Evolutionary conservation across 2,888 invertebrate species (phyloP).

Genomic region (Pecten maximus): DNA sequence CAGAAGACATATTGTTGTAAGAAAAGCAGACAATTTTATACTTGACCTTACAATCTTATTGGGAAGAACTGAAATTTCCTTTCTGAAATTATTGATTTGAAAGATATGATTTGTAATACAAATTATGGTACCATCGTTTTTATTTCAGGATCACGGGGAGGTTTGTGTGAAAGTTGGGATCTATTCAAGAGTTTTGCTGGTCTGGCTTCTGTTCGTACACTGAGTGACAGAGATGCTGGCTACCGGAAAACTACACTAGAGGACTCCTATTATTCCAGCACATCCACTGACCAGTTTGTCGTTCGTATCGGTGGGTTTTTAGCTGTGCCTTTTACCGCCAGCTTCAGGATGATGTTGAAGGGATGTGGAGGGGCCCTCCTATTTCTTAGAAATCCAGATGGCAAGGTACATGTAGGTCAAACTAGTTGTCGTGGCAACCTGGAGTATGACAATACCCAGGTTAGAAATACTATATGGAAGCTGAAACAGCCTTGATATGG

Average conservation of each 20-base stretch:
- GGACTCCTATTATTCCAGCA: not conserved
- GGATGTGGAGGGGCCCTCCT: not conserved
- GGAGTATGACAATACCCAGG: too few species aligned
- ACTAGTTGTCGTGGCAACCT: not conserved
- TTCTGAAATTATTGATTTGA: too few species aligned
- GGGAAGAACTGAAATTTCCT: too few species aligned
- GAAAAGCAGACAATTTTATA: too few species aligned
- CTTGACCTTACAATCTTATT: too few species aligned
- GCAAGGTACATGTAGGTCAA: not conserved
- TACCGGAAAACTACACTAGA: not conserved
- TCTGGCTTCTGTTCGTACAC: not conserved
- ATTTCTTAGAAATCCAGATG: not conserved
- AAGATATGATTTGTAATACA: too few species aligned
- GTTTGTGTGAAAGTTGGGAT: constrained; percentile 2
- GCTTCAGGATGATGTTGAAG: not conserved
- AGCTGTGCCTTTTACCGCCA: not conserved
- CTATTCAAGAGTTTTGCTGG: constrained; percentile 4
- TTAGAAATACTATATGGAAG: too few species aligned
- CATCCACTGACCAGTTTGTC: not conserved
- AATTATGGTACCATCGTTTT: too few species aligned
- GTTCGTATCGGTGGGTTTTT: constrained; percentile 2
- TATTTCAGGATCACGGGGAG: not conserved
- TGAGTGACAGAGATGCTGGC: not conserved
- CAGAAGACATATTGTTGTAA: too few species aligned
- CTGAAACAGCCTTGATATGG: too few species aligned